Base-by-base conservation (phyloP, 2,888 invertebrate genomes). In the Agonopterix arenella region DNA sequence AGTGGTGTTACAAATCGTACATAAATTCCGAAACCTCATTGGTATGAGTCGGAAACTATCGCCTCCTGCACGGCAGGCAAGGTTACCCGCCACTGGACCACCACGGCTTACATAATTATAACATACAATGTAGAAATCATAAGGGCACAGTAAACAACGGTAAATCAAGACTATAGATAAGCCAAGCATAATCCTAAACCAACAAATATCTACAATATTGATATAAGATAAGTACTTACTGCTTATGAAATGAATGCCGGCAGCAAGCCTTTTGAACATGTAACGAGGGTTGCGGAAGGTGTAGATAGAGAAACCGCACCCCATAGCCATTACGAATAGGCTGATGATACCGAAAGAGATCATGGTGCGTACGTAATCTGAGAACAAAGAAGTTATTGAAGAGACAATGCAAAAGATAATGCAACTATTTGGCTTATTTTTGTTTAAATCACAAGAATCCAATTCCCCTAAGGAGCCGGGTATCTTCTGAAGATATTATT, bases 181-280 rank as follows among this genome's bases (percentile, higher is more conserved):
- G 28, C 1, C 7, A 28, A 28, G 28, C 28, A 5, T 28, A 28
- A 28, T 28, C 28, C 28, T 28, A 28, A 28, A 28, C 28, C 7
- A 28, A 28, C 28, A 28, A 28, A 1, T 28, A 28, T 28, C 28
- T 4, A 28, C 28, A 28, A 28, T 28, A 28, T 28, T 28, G 28
- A 28, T 28, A 10, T 18, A 45, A 8, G 9, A 46, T 10, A 40
- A 18, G 50, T 61, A 86, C 90, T 91, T 77, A 95, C 95, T 93
- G 71, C 95, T 93, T 52, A 97, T 94, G 64, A 97, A 93, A 71
- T 96, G 95, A 54, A 96, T 93, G 13, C 95, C 94, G 0, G 95
- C 96, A 3, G 96, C 95, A 18, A 97, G 90, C 40, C 97, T 90
- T 74, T 97, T 97, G 85, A 96, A 96, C 93, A 95, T 96, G 75